phyloP scores from a whole-genome alignment of 2,797 vertebrate species.

The Tangara arthus region DNA sequence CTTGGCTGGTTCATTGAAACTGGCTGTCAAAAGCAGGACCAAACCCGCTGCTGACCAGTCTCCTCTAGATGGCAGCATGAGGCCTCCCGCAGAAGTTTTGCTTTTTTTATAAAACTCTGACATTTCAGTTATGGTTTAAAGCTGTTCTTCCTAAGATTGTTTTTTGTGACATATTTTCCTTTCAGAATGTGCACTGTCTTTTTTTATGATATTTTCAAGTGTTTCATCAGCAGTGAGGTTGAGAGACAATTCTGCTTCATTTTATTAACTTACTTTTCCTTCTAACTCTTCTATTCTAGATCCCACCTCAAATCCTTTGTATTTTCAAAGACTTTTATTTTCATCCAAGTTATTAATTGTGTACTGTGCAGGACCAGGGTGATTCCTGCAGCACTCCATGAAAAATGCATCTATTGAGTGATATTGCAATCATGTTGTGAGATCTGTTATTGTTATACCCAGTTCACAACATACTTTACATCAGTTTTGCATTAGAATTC shows the following conservation, averaged over 20 bases:
- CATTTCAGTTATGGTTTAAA: not conserved
- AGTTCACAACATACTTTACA: not conserved
- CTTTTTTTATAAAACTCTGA: not conserved
- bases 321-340: not conserved
- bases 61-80: slow-evolving; percentile 76
- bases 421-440: not conserved
- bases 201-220: not conserved
- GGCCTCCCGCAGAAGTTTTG: not conserved
- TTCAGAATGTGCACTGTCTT: not conserved
- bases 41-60: not conserved
- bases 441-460: not conserved
- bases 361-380: not conserved
- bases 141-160: not conserved
- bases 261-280: not conserved
- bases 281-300: not conserved
- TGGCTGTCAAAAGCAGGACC: not conserved
- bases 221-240: not conserved
- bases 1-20: not conserved
- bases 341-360: not conserved
- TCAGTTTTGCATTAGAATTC: not conserved
- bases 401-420: not conserved
- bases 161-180: not conserved
- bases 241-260: not conserved
- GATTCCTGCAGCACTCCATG: not conserved
- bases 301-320: not conserved